Percentiles rank a stretch among this genome's conserved stretches.
Conservation (phyloP, 2,888 invertebrate genomes). For the Agrochola lota region DNA sequence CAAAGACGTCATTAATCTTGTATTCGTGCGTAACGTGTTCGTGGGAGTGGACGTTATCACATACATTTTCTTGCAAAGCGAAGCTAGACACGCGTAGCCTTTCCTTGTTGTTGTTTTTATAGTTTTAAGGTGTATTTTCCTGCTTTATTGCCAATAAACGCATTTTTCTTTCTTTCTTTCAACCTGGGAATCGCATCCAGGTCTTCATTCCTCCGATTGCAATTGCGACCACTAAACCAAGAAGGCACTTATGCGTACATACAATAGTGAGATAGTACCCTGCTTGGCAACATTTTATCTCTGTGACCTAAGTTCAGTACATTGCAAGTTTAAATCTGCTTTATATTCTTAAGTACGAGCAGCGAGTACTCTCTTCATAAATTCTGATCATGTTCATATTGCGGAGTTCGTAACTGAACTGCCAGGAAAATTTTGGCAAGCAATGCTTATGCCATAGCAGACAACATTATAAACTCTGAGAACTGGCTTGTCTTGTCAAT, state of each 20-base stretch:
- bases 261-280: not conserved
- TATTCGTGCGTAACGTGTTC: no score
- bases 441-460: conserved; percentile 32
- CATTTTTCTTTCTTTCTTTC: no score
- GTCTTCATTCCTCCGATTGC: not conserved
- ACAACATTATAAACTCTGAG: conserved; percentile 42
- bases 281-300: not conserved
- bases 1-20: no score
- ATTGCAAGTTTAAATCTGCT: conserved; percentile 23
- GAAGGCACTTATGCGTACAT: no score
- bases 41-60: no score
- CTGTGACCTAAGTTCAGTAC: not conserved
- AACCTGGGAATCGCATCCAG: not conserved
- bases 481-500: conserved; percentile 48
- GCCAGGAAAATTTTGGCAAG: conserved; percentile 56
- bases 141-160: no score
- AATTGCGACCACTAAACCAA: not conserved
- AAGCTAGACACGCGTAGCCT: no score
- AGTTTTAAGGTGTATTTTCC: no score
- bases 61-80: no score
- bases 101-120: no score
- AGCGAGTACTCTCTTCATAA: conserved; percentile 11
- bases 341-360: conserved; percentile 21
- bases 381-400: conserved; percentile 44
- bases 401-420: conserved; percentile 36